Evolutionary conservation across 2,888 invertebrate genomes (phyloP).

Genomic region (Drosophila formosana): DNA sequence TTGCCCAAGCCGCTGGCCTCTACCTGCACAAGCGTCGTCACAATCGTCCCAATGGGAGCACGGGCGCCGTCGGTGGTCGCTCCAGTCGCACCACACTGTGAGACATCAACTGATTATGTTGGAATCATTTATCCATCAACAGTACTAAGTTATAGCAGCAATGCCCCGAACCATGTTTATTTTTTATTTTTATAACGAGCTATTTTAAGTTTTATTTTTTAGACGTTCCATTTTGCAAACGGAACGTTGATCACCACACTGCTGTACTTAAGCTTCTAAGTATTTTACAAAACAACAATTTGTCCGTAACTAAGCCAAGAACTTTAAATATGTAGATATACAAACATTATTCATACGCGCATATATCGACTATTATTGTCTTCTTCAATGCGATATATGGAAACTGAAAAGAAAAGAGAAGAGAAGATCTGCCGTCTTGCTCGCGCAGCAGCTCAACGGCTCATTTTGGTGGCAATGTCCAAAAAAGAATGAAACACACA

Average conservation of each 20-base stretch:
- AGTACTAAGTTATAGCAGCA: constrained; percentile 38
- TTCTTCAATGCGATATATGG: constrained; percentile 4
- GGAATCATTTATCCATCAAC: constrained; percentile 1
- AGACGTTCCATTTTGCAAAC: constrained; percentile 2
- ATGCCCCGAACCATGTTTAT: constrained; percentile 33
- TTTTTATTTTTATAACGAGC: constrained; percentile 12
- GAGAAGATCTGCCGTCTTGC: constrained; percentile 32
- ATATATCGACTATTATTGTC: background rate
- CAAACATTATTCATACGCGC: background rate
- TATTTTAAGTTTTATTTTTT: constrained; percentile 16
- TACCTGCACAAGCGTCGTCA: constrained; percentile 83
- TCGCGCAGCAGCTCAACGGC: constrained; percentile 26
- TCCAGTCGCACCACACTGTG: constrained; percentile 65
- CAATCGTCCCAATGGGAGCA: constrained; percentile 73
- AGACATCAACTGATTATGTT: constrained; percentile 24
- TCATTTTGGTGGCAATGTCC: constrained; percentile 39
- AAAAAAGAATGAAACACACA: background rate
- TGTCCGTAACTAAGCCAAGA: constrained; percentile 53
- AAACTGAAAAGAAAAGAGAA: background rate
- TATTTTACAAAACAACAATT: constrained; percentile 41
- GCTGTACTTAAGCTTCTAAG: constrained; percentile 50
- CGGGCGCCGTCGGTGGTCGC: constrained; percentile 67
- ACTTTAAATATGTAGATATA: constrained; percentile 45
- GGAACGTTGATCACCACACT: constrained; percentile 36
- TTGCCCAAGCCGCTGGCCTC: constrained; percentile 83